Conservation (phyloP, 2,888 invertebrate species). For the Anticlea derivata region DNA sequence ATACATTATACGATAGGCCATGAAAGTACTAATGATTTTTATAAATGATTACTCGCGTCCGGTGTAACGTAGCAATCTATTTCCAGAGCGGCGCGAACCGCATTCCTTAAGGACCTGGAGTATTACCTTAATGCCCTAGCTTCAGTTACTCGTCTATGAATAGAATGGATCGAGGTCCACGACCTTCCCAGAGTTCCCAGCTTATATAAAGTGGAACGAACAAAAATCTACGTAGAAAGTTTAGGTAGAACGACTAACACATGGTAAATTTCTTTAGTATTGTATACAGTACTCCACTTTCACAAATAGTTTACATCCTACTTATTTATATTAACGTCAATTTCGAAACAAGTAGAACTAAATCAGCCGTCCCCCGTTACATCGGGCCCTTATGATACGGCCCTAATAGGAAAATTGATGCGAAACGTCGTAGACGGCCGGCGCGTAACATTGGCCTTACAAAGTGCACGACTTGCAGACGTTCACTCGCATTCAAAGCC, state of each 20-base stretch:
- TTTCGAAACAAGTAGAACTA: conserved; percentile 63
- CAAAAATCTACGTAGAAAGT: background rate
- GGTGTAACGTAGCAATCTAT: conserved; percentile 61
- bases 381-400: conserved; percentile 71
- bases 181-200: conserved; percentile 50
- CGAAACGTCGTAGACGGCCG: conserved; percentile 57
- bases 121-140: conserved; percentile 71
- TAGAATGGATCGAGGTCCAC: conserved; percentile 58
- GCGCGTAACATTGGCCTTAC: conserved; percentile 83
- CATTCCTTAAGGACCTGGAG: conserved; percentile 75
- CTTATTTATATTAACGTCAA: conserved; percentile 61
- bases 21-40: conserved; percentile 47
- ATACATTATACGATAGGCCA: conserved; percentile 30
- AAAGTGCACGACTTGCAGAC: conserved; percentile 69
- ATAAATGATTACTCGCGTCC: conserved; percentile 50
- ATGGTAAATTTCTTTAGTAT: conserved; percentile 45
- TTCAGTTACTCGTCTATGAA: conserved; percentile 62
- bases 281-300: conserved; percentile 54
- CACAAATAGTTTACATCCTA: conserved; percentile 74
- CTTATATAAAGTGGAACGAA: no score
- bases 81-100: conserved; percentile 73
- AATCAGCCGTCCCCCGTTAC: conserved; percentile 56
- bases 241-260: background rate
- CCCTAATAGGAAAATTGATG: conserved; percentile 79
- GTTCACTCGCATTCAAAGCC: conserved; percentile 58